Conservation (phyloP, 2,113 vertebrate species). For the Taurulus bubalis region DNA sequence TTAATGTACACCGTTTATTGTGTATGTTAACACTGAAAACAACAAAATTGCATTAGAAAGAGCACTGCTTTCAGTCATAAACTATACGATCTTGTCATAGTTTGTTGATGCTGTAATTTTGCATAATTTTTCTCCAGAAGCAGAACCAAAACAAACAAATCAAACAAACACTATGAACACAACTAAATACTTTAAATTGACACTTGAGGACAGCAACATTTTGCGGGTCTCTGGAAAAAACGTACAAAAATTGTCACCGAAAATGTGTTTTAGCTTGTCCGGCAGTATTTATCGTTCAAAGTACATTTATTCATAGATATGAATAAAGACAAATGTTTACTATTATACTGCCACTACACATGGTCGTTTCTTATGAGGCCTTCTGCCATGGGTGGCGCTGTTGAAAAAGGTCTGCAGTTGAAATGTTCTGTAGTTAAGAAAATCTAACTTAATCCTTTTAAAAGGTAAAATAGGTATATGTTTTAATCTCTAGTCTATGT, state of each 20-base stretch:
- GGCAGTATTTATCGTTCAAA: neutral
- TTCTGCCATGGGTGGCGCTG: too few relatives aligned
- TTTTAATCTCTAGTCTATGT: too few relatives aligned
- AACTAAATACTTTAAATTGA: neutral
- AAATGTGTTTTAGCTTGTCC: too few relatives aligned
- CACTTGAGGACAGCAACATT: neutral
- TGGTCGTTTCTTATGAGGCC: too few relatives aligned
- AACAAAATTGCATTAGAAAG: neutral
- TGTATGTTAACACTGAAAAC: neutral
- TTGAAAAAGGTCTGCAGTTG: too few relatives aligned
- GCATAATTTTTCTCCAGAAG: neutral
- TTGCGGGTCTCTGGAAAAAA: neutral
- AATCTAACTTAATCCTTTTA: too few relatives aligned
- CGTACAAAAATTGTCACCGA: too few relatives aligned
- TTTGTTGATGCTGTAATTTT: neutral
- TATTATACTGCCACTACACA: too few relatives aligned
- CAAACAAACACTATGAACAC: neutral
- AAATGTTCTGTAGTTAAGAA: too few relatives aligned
- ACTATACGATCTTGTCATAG: neutral
- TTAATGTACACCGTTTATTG: neutral
- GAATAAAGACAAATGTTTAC: neutral
- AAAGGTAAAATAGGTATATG: too few relatives aligned
- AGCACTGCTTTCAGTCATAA: neutral
- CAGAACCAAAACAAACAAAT: neutral
- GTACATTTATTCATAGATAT: neutral